Percentiles rank a stretch among this genome's conserved stretches.
Evolutionary conservation across 2,888 invertebrate genomes (phyloP).

Genomic region (Drosophila vallismaia): DNA sequence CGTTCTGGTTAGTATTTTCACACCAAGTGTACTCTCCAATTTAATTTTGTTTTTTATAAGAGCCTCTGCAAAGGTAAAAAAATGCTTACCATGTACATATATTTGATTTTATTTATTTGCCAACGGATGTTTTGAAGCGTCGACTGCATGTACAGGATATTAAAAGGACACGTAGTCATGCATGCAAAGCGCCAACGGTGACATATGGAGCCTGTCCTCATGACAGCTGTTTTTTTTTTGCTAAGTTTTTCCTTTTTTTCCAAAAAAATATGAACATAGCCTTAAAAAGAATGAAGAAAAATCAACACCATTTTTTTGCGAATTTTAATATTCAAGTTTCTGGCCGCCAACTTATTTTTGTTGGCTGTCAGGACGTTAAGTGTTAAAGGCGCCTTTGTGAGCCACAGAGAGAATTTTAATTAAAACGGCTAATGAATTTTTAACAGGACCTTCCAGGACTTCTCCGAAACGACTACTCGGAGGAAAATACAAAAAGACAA

Average conservation of each 20-base stretch:
- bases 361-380: constrained; percentile 29
- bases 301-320: constrained; percentile 4
- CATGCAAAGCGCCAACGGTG: constrained; percentile 62
- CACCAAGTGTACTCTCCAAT: no score
- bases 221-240: constrained; percentile 7
- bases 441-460: constrained; percentile 46
- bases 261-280: constrained; percentile 34
- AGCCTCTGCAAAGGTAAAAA: neutral
- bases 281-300: constrained; percentile 18
- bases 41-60: no score
- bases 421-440: constrained; percentile 72
- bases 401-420: constrained; percentile 57
- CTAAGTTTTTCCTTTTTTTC: constrained; percentile 13
- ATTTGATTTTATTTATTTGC: constrained; percentile 61
- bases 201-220: constrained; percentile 63
- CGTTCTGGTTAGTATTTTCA: no score
- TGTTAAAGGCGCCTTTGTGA: constrained; percentile 34
- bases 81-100: constrained; percentile 4
- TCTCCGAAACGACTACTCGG: constrained; percentile 27
- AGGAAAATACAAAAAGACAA: constrained; percentile 13
- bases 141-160: constrained; percentile 63
- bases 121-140: constrained; percentile 61
- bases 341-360: constrained; percentile 32
- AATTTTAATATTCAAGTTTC: constrained; percentile 21
- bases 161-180: constrained; percentile 77